A percentile compares a stretch with the other conserved stretches of the same genome.
phyloP scores from a whole-genome alignment of 2,888 invertebrate species.

The Acronicta psi region DNA sequence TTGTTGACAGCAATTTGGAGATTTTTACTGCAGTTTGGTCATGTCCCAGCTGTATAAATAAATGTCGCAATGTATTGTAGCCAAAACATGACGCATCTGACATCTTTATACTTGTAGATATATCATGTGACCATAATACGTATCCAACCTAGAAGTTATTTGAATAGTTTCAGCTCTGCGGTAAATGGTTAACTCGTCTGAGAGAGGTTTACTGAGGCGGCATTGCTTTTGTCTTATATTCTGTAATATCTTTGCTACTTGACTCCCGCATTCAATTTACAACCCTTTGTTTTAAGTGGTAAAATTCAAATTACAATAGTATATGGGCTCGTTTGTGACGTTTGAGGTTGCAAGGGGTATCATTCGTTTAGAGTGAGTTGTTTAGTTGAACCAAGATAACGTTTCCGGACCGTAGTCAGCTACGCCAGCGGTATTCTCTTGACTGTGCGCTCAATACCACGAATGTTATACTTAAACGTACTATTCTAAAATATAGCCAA shows the following conservation, averaged over 20 bases:
- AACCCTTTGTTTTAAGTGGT: conserved; percentile 39
- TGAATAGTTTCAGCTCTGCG: conserved; percentile 80
- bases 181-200: conserved; percentile 79
- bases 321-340: conserved; percentile 40
- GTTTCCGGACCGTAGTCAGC: conserved; percentile 74
- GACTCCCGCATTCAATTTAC: conserved; percentile 44
- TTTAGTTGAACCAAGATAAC: conserved; percentile 83
- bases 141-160: conserved; percentile 66
- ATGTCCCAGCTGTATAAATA: conserved; percentile 45
- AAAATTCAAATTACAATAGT: conserved; percentile 54
- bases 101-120: conserved; percentile 15
- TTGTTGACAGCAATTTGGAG: conserved; percentile 53
- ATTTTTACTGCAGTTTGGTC: conserved; percentile 43
- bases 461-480: conserved; percentile 26
- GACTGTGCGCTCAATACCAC: conserved; percentile 60
- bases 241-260: conserved; percentile 43
- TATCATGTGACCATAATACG: conserved; percentile 8
- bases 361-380: conserved; percentile 78
- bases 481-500: conserved; percentile 11
- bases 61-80: conserved; percentile 30
- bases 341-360: conserved; percentile 50
- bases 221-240: conserved; percentile 58
- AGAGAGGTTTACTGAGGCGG: conserved; percentile 75
- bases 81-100: conserved; percentile 30
- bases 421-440: conserved; percentile 69